Evolutionary conservation across 2,888 invertebrate species (phyloP).

Genomic region (Platycnemis pennipes): DNA sequence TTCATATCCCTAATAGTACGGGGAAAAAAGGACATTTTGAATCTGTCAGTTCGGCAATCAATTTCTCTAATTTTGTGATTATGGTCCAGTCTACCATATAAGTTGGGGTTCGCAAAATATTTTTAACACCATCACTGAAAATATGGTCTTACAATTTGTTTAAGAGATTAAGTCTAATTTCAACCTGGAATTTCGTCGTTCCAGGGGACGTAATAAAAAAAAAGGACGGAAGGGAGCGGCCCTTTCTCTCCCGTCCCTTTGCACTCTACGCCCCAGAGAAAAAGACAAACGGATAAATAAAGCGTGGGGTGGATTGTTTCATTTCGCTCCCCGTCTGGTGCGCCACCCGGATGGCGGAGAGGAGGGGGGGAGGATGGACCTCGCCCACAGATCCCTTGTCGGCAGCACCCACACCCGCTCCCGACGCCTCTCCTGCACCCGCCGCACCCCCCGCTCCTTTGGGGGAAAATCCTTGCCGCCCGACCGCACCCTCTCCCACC

Average conservation of each 20-base stretch:
- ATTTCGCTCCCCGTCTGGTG: background rate
- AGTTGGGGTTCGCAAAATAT: too few relatives aligned
- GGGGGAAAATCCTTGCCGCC: background rate
- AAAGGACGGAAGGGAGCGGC: background rate
- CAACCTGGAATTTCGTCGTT: too few relatives aligned
- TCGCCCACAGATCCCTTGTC: background rate
- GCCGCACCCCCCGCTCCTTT: too few relatives aligned
- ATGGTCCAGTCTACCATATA: too few relatives aligned
- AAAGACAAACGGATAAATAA: background rate
- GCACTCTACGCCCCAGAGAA: background rate
- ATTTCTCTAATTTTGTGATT: too few relatives aligned
- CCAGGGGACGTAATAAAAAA: background rate
- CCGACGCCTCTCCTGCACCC: background rate
- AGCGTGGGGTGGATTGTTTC: background rate
- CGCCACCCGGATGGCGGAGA: too few relatives aligned
- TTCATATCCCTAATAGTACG: too few relatives aligned
- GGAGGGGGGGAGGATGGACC: background rate
- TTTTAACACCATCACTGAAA: too few relatives aligned
- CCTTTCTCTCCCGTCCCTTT: background rate
- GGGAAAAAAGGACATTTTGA: too few relatives aligned
- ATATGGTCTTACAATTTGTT: too few relatives aligned
- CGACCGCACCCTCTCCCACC: background rate
- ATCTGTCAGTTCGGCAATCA: too few relatives aligned
- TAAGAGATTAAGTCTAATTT: too few relatives aligned
- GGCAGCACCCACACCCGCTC: background rate